Base-by-base conservation (phyloP, 37 sponge, comb jelly and placozoan genomes). In the Ephydatia muelleri region DNA sequence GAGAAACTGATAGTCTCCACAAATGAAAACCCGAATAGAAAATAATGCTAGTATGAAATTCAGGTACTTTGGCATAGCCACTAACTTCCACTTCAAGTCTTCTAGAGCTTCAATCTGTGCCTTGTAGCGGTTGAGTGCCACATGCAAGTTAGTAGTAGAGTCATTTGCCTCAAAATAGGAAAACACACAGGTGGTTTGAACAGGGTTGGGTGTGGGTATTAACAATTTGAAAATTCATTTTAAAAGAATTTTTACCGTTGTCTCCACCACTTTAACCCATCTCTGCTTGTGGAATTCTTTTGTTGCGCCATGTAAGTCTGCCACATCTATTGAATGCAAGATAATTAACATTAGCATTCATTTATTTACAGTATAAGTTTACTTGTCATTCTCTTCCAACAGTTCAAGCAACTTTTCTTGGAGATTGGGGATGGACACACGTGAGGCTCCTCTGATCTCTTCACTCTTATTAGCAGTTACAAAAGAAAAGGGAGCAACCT, bases 1-100 rank as follows among this genome's bases (percentile, higher is more conserved):
- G 23, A 76, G 77, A 37, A 76, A 76, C 77, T 71, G 32, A 33
- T 71, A 71, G 72, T 71, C 72, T 34, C 72, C 72, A 34, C 5
- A 57, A 57, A 71, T 71, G 16, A 23, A 71, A 33, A 71, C 28
- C 1, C 30, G 72, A 16, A n/a, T 16, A 5, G 1, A 34, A 31
- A 31, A 71, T 14, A 13, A 71, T 34, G 13, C 33, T 11, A 71
- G 33, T 71, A 71, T 0, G 32, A 31, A 71, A 71, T 34, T 34
- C 14, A 71, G 33, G 8, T 71, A 31, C 30, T 31, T 33, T 34
- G 32, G 30, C 8, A 69, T 29, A 8, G 27, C 5, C 27, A 69
- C 29, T 28, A 33, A 76, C 77, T 23, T 76, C 38, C 77, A 76
- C 11, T 76, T 27, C 38, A 33, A 25, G 34, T 23, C 38, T 36